A percentile compares a stretch with the other conserved stretches of the same genome.
These are phyloP conservation scores for Ricordea florida DNA, from an alignment of 92 coral and sea anemone species.

Conservation along the genomic window DNA sequence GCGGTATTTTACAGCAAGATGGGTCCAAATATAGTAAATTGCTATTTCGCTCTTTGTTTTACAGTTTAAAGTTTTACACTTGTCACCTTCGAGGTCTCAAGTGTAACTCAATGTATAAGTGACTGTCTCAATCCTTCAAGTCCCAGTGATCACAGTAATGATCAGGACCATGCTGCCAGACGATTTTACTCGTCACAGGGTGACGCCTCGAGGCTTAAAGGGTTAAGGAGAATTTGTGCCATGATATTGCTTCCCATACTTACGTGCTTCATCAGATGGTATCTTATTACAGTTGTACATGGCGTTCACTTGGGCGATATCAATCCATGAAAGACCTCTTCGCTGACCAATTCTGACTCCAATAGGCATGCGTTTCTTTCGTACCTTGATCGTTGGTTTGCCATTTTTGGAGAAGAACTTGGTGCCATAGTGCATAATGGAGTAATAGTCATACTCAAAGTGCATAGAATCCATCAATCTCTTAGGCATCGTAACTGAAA, in stretches of 20 bases:
- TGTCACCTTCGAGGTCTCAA: too few relatives aligned
- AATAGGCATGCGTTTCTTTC: slow-evolving; percentile 70
- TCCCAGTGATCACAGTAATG: too few relatives aligned
- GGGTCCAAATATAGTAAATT: too few relatives aligned
- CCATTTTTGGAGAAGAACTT: slow-evolving; percentile 88
- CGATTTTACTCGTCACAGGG: too few relatives aligned
- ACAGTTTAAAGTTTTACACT: too few relatives aligned
- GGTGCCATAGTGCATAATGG: slow-evolving; percentile 96
- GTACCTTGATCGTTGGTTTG: slow-evolving; percentile 78
- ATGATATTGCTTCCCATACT: not conserved
- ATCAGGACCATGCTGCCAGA: too few relatives aligned
- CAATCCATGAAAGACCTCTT: slow-evolving; percentile 87
- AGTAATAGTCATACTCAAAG: slow-evolving; percentile 92
- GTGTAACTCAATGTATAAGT: too few relatives aligned
- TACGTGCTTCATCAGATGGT: slow-evolving; percentile 78
- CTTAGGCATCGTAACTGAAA: slow-evolving; percentile 83
- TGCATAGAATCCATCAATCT: slow-evolving; percentile 89
- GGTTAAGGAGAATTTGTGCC: not conserved
- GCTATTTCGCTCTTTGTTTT: too few relatives aligned
- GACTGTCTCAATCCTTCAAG: too few relatives aligned
- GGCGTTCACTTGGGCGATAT: slow-evolving; percentile 93
- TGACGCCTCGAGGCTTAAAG: too few relatives aligned
- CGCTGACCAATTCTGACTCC: slow-evolving; percentile 94
- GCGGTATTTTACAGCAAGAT: too few relatives aligned
- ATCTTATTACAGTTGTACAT: slow-evolving; percentile 94